These are phyloP conservation scores for Cephalopachus bancanus DNA, from an alignment of 2,797 vertebrate genomes.

Conservation along the genomic window DNA sequence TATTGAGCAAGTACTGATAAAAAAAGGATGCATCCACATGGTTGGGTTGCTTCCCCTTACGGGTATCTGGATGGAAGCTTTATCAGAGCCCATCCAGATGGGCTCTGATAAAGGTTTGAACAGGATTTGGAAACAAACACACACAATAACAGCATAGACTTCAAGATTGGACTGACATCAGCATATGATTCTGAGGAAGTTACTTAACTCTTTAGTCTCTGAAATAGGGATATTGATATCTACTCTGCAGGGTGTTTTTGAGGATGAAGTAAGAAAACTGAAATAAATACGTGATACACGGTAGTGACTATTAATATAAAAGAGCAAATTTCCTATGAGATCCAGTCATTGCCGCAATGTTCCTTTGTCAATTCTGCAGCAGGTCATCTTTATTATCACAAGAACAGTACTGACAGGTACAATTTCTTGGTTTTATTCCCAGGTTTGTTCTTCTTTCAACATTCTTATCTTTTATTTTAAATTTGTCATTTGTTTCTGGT, in stretches of 20 bases:
- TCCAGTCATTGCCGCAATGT: not conserved
- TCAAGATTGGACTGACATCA: not conserved
- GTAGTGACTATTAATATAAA: not conserved
- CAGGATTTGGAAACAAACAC: not conserved
- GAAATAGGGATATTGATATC: not conserved
- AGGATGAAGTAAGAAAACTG: not conserved
- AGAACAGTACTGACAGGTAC: too few species aligned
- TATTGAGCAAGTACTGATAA: not conserved
- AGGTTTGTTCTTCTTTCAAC: not conserved
- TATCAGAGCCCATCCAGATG: not conserved
- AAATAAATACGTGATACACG: not conserved
- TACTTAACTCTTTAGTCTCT: not conserved
- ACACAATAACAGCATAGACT: not conserved
- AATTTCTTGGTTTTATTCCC: not conserved
- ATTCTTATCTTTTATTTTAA: not conserved
- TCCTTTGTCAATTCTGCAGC: not conserved
- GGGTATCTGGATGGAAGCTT: not conserved
- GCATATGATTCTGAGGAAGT: not conserved
- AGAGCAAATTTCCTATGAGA: not conserved
- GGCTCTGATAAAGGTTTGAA: not conserved
- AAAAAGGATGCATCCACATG: not conserved
- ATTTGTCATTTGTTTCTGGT: not conserved
- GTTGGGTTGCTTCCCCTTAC: not conserved
- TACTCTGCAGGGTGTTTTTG: not conserved
- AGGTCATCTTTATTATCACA: not conserved